Evolutionary conservation across 2,797 vertebrate genomes (phyloP).

Genomic region (Alauda arvensis): DNA sequence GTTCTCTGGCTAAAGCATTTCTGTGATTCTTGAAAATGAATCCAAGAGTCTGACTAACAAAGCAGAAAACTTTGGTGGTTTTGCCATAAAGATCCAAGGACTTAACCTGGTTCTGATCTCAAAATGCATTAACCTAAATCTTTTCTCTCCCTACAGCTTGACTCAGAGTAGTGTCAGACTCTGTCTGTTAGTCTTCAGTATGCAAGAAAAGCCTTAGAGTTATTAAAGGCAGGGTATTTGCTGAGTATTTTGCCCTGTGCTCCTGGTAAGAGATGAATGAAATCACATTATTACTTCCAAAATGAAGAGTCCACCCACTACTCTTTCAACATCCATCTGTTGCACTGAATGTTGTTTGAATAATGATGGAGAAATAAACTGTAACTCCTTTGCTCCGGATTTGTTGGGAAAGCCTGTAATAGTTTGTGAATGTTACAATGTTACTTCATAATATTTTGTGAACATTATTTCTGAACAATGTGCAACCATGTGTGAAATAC

Average conservation of each 20-base stretch:
- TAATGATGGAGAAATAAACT: neutral
- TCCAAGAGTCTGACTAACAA: neutral
- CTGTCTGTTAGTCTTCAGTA: neutral
- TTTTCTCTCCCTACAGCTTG: neutral
- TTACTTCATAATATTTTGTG: neutral
- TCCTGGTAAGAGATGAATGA: neutral
- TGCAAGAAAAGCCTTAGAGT: neutral
- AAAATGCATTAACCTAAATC: neutral
- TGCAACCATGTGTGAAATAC: neutral
- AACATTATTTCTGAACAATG: neutral
- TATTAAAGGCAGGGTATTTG: neutral
- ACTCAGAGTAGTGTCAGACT: neutral
- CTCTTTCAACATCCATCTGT: neutral
- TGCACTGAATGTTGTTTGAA: neutral
- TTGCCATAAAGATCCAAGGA: neutral
- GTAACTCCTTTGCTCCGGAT: neutral
- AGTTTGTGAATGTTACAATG: neutral
- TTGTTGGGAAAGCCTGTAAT: neutral
- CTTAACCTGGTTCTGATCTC: neutral
- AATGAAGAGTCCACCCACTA: neutral
- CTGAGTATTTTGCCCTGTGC: neutral
- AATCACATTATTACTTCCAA: neutral
- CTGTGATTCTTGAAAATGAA: neutral
- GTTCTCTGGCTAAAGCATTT: neutral
- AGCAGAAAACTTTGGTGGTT: neutral